These are phyloP conservation scores for Periophthalmodon schlosseri DNA, from an alignment of 2,113 vertebrate genomes.

Conservation along the genomic window DNA sequence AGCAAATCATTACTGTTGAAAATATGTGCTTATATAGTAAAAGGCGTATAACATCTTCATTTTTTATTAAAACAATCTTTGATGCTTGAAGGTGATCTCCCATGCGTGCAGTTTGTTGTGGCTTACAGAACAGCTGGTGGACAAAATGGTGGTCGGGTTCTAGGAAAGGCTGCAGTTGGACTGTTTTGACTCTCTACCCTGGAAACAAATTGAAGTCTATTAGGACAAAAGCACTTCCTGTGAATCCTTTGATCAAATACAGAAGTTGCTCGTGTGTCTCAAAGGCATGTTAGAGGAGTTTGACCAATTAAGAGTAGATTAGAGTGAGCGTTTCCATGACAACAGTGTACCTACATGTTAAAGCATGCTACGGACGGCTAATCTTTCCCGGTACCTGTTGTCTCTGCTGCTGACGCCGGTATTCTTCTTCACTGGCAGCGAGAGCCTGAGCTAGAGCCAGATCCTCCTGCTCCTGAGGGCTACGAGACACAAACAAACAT, in stretches of 20 bases:
- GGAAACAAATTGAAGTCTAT: constrained; percentile 25
- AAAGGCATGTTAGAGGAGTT: neutral
- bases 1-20: constrained; percentile 62
- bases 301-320: constrained; percentile 13
- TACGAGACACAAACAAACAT: constrained; percentile 59
- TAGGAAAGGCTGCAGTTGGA: constrained; percentile 78
- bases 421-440: constrained; percentile 94
- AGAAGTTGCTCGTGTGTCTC: neutral
- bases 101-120: constrained; percentile 43
- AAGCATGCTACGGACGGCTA: constrained; percentile 76
- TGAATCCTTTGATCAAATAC: neutral
- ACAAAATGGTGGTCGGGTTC: constrained; percentile 26
- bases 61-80: constrained; percentile 48
- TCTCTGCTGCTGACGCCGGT: constrained; percentile 83
- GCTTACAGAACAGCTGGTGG: constrained; percentile 32
- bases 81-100: constrained; percentile 31
- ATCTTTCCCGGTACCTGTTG: constrained; percentile 81
- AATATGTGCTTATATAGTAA: constrained; percentile 63
- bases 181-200: constrained; percentile 74
- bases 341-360: constrained; percentile 66
- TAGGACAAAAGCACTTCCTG: constrained; percentile 2
- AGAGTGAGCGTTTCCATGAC: constrained; percentile 28
- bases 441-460: constrained; percentile 92
- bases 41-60: constrained; percentile 46
- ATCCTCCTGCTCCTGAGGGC: constrained; percentile 94